Evolutionary conservation across 1,140 invertebrate species (phyloP), one percentile per base, ranked within the genome.

Genomic region (Sycophaga agraensis): DNA sequence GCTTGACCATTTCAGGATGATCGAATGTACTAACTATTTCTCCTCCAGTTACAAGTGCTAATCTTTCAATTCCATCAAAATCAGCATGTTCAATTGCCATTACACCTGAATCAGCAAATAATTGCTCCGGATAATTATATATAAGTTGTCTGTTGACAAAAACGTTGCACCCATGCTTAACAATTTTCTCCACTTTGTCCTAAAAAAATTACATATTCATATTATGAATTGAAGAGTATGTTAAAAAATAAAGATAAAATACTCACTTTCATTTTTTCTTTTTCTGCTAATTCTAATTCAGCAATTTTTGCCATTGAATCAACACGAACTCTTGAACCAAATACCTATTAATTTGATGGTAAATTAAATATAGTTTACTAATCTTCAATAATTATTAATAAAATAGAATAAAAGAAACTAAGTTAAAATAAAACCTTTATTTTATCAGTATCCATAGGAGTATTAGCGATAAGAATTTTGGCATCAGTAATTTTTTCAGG

Each of bases 21-120:
- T 99, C 97, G 79, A 99, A 99, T 12, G 98, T 99, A 43, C 97
- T 99, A 5, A 94, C 93, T 73, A 99, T 99, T 83, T 99, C 98
- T 59, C 95, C 97, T 60, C 96, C 97, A 69, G 96, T 97, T 1
- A 99, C 98, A 6, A 99, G 85, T 37, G 96, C 96, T 17, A 99
- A 82, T 66, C 97, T 85, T 79, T 99, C 97, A 73, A 99, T 97
- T 45, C 98, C 98, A 82, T 99, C 97, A 79, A 99, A 99, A 78
- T 99, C 98, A 9, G 98, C 97, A 82, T 99, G 98, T 76, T 99
- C 98, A 75, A 99, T 99, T 0, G 97, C 96, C 97, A 99, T 99
- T 1, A 99, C 87, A 59, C 93, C 92, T 63, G 94, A 92, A 86
- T 99, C 98, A 51, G 97, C 94, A 82, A 99, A 99, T 54, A 99